phyloP scores from a whole-genome alignment of 2,888 invertebrate species.

The Philereme vetulata region DNA sequence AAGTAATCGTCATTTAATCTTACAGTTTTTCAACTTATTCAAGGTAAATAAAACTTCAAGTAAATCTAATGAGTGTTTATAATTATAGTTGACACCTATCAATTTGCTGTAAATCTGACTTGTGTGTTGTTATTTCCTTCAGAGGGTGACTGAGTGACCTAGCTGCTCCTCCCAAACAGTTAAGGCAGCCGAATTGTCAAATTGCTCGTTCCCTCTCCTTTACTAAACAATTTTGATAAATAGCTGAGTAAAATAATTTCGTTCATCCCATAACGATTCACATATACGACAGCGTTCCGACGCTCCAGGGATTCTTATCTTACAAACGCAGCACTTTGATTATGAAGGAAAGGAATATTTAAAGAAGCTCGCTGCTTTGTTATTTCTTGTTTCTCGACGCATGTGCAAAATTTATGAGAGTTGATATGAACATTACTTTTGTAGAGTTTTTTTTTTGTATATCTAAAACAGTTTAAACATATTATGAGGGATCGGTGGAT shows the following conservation, averaged over 20 bases:
- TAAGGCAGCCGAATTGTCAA: conserved; percentile 50
- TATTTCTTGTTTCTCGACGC: conserved; percentile 66
- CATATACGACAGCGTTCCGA: conserved; percentile 53
- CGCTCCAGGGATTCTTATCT: conserved; percentile 79
- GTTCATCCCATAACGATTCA: conserved; percentile 63
- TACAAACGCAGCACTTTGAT: conserved; percentile 79
- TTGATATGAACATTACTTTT: conserved; percentile 44
- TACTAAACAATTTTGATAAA: conserved; percentile 72
- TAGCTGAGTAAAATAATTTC: conserved; percentile 76
- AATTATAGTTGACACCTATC: no score
- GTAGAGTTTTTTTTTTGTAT: conserved; percentile 23
- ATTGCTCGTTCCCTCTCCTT: conserved; percentile 55
- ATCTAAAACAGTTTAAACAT: no score
- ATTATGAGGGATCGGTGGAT: no score
- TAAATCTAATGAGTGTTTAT: no score
- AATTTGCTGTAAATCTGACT: no score
- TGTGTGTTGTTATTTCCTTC: no score
- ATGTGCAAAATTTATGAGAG: conserved; percentile 72
- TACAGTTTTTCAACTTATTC: no score
- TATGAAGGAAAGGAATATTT: conserved; percentile 79
- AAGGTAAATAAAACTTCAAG: no score
- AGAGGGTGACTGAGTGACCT: conserved; percentile 8
- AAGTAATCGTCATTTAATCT: no score
- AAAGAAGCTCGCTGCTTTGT: conserved; percentile 72
- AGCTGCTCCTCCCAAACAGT: conserved; percentile 11